Conservation (phyloP, 2,113 vertebrate genomes). For the Panthera uncia region DNA sequence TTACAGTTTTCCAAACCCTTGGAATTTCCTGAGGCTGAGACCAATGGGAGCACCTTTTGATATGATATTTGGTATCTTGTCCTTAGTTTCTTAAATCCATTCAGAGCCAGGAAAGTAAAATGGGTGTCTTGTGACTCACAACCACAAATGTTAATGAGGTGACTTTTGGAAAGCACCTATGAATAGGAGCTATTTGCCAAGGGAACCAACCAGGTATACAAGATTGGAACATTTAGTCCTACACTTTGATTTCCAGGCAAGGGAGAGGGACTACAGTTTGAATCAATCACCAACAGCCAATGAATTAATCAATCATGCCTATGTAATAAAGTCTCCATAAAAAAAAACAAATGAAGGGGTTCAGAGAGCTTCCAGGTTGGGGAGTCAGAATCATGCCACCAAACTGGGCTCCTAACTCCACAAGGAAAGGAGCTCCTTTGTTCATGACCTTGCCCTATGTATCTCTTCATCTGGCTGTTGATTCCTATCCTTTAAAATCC, state of each 20-base stretch:
- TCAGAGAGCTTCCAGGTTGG: background rate
- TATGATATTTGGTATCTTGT: background rate
- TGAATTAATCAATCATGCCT: background rate
- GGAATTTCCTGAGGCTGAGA: background rate
- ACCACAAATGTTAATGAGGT: background rate
- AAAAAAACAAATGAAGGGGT: background rate
- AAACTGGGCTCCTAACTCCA: background rate
- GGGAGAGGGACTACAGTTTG: background rate
- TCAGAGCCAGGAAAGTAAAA: background rate
- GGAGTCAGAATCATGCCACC: background rate
- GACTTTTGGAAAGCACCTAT: background rate
- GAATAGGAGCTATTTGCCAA: background rate
- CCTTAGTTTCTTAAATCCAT: background rate
- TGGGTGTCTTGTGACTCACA: background rate
- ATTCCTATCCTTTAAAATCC: background rate
- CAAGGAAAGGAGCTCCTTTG: background rate
- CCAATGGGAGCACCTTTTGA: background rate
- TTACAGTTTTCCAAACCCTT: background rate
- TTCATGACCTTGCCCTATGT: background rate
- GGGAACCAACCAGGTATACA: background rate
- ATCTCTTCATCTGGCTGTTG: background rate
- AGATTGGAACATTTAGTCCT: background rate
- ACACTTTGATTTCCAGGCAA: background rate
- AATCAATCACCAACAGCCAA: background rate
- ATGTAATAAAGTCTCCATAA: background rate